A percentile compares a stretch with the other conserved stretches of the same genome.
phyloP scores from a whole-genome alignment of 2,797 vertebrate genomes.

The Phoeniculus purpureus region DNA sequence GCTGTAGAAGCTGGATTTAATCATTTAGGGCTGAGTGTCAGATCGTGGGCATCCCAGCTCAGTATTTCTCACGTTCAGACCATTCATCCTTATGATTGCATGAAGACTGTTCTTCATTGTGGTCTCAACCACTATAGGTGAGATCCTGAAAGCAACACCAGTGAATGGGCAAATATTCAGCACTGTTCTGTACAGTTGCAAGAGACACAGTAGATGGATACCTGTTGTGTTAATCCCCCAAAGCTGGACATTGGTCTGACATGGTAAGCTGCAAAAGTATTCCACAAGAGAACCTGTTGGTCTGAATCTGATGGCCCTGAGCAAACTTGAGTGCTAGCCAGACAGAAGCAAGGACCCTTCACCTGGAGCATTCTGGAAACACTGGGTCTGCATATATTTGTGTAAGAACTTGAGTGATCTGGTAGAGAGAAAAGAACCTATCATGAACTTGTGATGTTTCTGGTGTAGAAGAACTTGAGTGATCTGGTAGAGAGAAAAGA shows the following conservation, averaged over 20 bases:
- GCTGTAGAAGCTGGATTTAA: neutral
- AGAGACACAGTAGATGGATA: neutral
- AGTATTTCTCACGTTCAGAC: neutral
- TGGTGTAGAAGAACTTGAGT: neutral
- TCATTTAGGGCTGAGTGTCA: slow-evolving; percentile 15
- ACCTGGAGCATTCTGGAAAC: neutral
- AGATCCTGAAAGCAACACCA: neutral
- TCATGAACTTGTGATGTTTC: neutral
- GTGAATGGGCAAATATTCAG: neutral
- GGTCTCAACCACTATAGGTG: neutral
- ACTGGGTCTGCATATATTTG: neutral
- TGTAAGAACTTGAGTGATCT: neutral
- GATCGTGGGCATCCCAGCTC: neutral
- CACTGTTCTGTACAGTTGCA: neutral
- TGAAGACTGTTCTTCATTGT: neutral
- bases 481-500: neutral
- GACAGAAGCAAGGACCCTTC: neutral
- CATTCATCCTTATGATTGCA: neutral
- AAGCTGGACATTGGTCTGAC: neutral
- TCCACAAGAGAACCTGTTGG: neutral
- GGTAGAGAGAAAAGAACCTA: neutral
- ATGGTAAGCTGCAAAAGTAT: neutral
- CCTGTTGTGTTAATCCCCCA: neutral
- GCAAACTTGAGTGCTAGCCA: neutral
- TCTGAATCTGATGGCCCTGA: neutral